Evolutionary conservation across 1,140 invertebrate species (phyloP), one percentile per base, ranked within the genome.

Genomic region (Apis laboriosa): DNA sequence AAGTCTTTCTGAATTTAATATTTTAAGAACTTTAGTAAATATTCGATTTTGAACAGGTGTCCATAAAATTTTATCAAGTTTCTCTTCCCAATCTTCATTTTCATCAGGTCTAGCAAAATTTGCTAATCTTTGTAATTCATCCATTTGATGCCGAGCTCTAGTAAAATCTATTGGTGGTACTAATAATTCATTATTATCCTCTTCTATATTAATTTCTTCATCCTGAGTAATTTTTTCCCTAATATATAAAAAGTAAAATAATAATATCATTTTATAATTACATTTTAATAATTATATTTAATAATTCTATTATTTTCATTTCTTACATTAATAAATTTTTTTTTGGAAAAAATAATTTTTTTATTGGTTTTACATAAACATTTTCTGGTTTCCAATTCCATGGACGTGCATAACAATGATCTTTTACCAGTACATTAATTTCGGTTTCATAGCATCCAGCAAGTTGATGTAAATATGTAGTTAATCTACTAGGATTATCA

Each of bases 1-100:
- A 53, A 98, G 92, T 58, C 96, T 94, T 90, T 98, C 97, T 43
- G 94, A 93, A 88, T 97, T 96, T n/a, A 98, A 91, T 76, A 97
- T 95, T 80, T 95, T 95, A 3, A 96, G 92, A 0, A 96, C 95
- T 90, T 95, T 95, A 63, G 95, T 95, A 88, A 97, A 98, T 49
- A 97, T 87, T 64, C 95, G 91, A 83, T 94, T 95, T 90, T 98
- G 97, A 28, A 95, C 90, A 21, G 95, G 88, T 4, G 95, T 95
- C 97, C 97, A 98, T 8, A 95, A 95, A 82, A 92, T 94, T 92
- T 95, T 96, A 78, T 95, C 94, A 53, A 97, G 95, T 64, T 94
- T 95, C 19, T 96, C 95, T 90, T 97, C 96, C 97, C 97, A 97
- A 88, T 97, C 96, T 67, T 96, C 96, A 64, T 94, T 93, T 17